Evolutionary conservation across 1,140 invertebrate genomes (phyloP).

Genomic region (Drosophila hydei): DNA sequence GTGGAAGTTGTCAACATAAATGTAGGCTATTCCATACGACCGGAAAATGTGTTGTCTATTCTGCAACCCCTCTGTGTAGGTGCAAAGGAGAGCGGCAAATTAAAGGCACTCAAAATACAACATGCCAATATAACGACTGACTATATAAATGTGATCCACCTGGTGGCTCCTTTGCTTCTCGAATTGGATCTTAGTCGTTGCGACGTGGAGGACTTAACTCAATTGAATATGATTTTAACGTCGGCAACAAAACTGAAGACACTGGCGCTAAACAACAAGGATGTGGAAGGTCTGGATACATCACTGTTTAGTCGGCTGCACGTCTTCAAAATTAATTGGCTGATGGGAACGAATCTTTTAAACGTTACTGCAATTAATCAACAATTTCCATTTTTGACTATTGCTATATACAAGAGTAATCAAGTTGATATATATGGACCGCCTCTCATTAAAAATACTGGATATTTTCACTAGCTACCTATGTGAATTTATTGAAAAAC

Average conservation of each 20-base stretch:
- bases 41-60: constrained; percentile 4
- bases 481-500: background rate
- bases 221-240: constrained; percentile 43
- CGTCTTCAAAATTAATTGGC: constrained; percentile 19
- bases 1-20: constrained; percentile 50
- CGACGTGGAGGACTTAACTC: constrained; percentile 35
- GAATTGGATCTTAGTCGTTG: constrained; percentile 56
- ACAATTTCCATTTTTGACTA: constrained; percentile 38
- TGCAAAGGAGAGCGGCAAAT: constrained; percentile 26
- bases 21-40: constrained; percentile 56
- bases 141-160: constrained; percentile 27
- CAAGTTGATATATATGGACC: constrained; percentile 32
- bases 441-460: background rate
- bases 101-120: constrained; percentile 48
- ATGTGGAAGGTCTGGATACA: background rate
- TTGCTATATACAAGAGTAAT: constrained; percentile 35
- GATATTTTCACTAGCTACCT: constrained; percentile 24
- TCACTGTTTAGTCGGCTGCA: constrained; percentile 1
- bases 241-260: constrained; percentile 38
- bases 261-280: constrained; percentile 35
- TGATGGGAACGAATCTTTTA: constrained; percentile 30
- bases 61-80: constrained; percentile 42
- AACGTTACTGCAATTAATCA: constrained; percentile 15
- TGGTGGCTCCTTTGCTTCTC: constrained; percentile 25
- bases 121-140: constrained; percentile 34